Base-by-base conservation (phyloP, 2,888 invertebrate species). In the Lasioglossum malachurum region DNA sequence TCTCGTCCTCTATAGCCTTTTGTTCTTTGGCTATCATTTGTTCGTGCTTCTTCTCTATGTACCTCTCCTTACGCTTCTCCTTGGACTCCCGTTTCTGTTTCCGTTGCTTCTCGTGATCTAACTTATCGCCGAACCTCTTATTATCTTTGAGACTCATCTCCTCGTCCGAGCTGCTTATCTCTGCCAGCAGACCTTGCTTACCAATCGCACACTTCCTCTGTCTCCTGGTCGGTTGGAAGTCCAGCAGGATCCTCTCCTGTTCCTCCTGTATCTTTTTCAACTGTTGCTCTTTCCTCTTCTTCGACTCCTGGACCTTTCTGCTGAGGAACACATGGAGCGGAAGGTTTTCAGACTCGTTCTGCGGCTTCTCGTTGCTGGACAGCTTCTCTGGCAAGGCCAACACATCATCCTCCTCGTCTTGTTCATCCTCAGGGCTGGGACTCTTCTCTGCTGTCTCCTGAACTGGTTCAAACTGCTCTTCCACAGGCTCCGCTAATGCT, bases 161-260 rank as follows among this genome's bases (percentile, higher is more conserved):
- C 7, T 95, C 95, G 31, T 95, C 95, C 0, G 95, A 95, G 75
- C 95, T 95, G 76, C 95, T 95, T 78, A 97, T 97, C 93, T 98
- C 98, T 0, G 97, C 97, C 80, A 98, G 94, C 74, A 98, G 96
- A 91, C 98, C 98, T 90, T 97, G 97, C 91, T 98, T 97, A 64
- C 98, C 98, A 46, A 97, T 97, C 0, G 98, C 97, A 92, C 98
- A 98, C 93, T 98, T 97, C 80, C 98, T 96, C 90, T 98, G 97
- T 38, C 94, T 91, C 10, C 95, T 92, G 7, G 94, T 94, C 0
- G 95, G 93, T 77, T 94, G 95, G 2, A 94, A 92, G 19, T 95
- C 93, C 82, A 94, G 87, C 0, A 94, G 69, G 27, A 94, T 92
- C 23, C 91, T 90, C n/a, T 93, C 91, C 49, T 94, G 94, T 60